phyloP scores from a whole-genome alignment of 2,888 invertebrate genomes.

The Papilio gigon region DNA sequence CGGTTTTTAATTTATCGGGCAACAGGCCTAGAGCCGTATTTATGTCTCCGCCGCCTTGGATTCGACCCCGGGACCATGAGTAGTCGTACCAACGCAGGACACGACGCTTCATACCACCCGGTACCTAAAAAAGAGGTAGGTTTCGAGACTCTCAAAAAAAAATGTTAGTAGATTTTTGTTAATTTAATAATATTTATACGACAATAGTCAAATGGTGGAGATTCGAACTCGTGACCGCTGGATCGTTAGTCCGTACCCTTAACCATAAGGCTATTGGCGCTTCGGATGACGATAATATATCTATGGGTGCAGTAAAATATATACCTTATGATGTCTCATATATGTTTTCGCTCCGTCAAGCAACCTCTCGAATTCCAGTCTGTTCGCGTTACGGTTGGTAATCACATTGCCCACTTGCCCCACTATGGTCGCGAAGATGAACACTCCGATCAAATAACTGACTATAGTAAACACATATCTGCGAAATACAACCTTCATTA shows the following conservation, averaged over 20 bases:
- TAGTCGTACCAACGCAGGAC: constrained; percentile 99
- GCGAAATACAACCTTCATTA: constrained; percentile 48
- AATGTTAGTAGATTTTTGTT: no score
- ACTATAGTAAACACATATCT: constrained; percentile 98
- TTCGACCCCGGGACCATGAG: constrained; percentile 97
- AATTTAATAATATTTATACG: no score
- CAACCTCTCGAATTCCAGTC: constrained; percentile 96
- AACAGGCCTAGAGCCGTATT: constrained; percentile 95
- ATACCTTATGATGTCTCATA: constrained; percentile 97
- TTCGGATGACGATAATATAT: no score
- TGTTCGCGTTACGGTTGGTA: constrained; percentile 97
- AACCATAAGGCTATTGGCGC: no score
- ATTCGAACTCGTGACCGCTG: no score
- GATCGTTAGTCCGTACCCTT: no score
- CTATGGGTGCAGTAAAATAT: no score
- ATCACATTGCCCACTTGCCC: constrained; percentile 99
- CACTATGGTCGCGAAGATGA: constrained; percentile 98
- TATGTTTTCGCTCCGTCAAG: constrained; percentile 98
- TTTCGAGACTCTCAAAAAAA: not conserved
- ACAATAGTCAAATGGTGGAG: no score
- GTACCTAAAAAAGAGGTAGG: constrained; percentile 82
- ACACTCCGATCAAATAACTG: constrained; percentile 98
- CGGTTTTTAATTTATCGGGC: constrained; percentile 98
- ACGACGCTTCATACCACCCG: constrained; percentile 97
- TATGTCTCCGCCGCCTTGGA: constrained; percentile 98